Evolutionary conservation across 2,113 vertebrate species (phyloP).

Genomic region (Rhinopithecus roxellana): DNA sequence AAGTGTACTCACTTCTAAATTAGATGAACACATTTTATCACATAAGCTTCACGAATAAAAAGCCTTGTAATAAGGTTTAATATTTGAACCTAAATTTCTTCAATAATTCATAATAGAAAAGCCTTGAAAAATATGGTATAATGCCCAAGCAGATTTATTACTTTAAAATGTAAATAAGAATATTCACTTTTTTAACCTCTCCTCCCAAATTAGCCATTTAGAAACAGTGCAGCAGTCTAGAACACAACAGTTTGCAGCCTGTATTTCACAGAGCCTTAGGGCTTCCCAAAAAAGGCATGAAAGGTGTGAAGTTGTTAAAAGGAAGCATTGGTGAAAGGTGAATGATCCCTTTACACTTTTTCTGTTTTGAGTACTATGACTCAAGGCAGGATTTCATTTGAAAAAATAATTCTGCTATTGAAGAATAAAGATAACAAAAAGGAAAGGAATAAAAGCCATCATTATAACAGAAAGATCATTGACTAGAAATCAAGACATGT

Average conservation of each 20-base stretch:
- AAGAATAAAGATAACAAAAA: neutral
- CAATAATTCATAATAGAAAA: constrained; percentile 23
- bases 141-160: constrained; percentile 29
- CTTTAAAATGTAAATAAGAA: constrained; percentile 22
- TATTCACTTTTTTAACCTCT: neutral
- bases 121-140: constrained; percentile 16
- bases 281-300: neutral
- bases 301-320: neutral
- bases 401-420: neutral
- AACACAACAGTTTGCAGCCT: neutral
- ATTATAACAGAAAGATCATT: neutral
- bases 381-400: neutral
- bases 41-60: neutral
- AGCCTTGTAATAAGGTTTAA: neutral
- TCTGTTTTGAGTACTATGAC: neutral
- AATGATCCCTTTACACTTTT: neutral
- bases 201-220: neutral
- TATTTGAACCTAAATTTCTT: constrained; percentile 19
- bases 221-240: neutral
- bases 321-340: fast-evolving
- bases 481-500: neutral
- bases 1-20: neutral
- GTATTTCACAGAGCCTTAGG: neutral
- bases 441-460: neutral
- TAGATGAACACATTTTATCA: neutral